Conservation (phyloP, 1,140 invertebrate species). For the Portunus trituberculatus region DNA sequence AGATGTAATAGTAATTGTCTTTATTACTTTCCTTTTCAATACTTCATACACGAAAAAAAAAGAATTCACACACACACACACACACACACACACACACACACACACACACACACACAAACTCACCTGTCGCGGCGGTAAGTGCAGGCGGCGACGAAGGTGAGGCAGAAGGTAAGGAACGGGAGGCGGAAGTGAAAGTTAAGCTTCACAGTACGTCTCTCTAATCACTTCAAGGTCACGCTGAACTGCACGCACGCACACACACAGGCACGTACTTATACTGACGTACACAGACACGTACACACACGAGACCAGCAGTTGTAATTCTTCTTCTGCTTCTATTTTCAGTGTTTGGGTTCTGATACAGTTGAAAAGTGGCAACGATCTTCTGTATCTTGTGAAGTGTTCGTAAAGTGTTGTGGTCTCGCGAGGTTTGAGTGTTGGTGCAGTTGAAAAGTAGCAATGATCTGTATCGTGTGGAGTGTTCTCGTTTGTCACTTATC, state of each 20-base stretch:
- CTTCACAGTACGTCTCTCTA: neutral
- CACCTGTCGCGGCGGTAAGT: neutral
- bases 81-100: no score
- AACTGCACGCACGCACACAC: neutral
- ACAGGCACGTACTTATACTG: neutral
- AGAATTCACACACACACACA: no score
- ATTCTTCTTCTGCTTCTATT: neutral
- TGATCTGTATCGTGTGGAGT: neutral
- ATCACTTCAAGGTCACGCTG: neutral
- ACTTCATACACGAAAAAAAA: no score
- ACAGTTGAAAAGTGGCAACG: neutral
- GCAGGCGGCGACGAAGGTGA: neutral
- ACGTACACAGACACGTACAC: neutral
- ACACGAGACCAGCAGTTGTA: neutral
- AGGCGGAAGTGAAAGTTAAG: neutral
- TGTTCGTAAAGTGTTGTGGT: neutral
- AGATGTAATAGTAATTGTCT: no score
- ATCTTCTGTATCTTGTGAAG: neutral
- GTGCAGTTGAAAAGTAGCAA: neutral
- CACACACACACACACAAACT: neutral
- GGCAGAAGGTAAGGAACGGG: neutral
- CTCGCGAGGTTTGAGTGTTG: neutral
- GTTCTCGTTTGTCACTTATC: neutral
- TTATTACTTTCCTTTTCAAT: no score
- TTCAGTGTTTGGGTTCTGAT: neutral